Evolutionary conservation across 2,888 invertebrate species (phyloP).

Genomic region (Netelia melanura): DNA sequence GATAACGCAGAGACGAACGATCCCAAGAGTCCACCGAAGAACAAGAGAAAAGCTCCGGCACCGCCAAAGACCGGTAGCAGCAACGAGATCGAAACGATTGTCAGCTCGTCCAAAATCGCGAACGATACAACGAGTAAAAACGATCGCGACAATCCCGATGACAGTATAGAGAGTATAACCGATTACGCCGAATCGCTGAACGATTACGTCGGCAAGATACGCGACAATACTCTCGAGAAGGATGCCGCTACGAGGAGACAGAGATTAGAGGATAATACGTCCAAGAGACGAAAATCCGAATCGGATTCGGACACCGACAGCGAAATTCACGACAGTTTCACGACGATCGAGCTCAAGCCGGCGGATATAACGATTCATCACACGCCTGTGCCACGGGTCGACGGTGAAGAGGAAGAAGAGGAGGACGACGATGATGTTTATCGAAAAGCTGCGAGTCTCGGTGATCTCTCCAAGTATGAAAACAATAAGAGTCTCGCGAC

Average conservation of each 20-base stretch:
- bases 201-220: slow-evolving; percentile 74
- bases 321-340: slow-evolving; percentile 84
- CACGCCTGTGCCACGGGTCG: slow-evolving; percentile 86
- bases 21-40: slow-evolving; percentile 86
- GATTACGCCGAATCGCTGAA: slow-evolving; percentile 78
- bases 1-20: slow-evolving; percentile 80
- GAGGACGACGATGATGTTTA: slow-evolving; percentile 87
- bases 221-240: slow-evolving; percentile 70
- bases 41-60: slow-evolving; percentile 91
- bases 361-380: slow-evolving; percentile 92
- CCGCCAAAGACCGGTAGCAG: slow-evolving; percentile 86
- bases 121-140: slow-evolving; percentile 51
- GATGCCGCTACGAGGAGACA: slow-evolving; percentile 63
- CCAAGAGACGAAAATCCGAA: slow-evolving; percentile 83
- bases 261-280: slow-evolving; percentile 59
- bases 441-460: slow-evolving; percentile 92
- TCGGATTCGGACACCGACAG: slow-evolving; percentile 86
- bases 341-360: slow-evolving; percentile 91
- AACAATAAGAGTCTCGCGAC: slow-evolving; percentile 86
- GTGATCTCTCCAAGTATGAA: slow-evolving; percentile 91
- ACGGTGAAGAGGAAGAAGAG: slow-evolving; percentile 85
- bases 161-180: slow-evolving; percentile 76
- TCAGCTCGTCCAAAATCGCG: neutral
- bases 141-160: slow-evolving; percentile 68
- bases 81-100: slow-evolving; percentile 51